Evolutionary conservation across 2,888 invertebrate genomes (phyloP), one percentile per base, ranked within the genome.

Genomic region (Zaprionus lineosus): DNA sequence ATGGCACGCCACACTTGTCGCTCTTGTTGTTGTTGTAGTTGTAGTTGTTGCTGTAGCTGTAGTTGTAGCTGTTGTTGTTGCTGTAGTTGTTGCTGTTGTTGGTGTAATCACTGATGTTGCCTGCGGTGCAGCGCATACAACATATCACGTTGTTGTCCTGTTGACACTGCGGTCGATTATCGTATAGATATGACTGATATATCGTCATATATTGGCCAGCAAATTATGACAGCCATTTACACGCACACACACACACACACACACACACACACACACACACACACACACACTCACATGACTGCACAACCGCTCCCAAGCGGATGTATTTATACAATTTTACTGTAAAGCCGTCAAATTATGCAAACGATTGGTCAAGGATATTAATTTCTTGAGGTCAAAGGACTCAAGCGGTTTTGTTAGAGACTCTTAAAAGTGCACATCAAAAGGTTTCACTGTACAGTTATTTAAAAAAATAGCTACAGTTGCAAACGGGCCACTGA

Each of bases 81-180:
- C 33, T 36, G 43, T 15, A 43, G 53, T 21, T 40, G 48, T 3
- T 19, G 46, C 12, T 48, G 51, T 21, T 51, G 43, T 12, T 56
- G 58, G 18, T 65, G 63, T 50, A 21, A 21, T 39, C 40, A 46
- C 26, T 62, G 57, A 51, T 58, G 69, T 39, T 66, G 66, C 57
- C 51, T 69, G 60, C 40, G 67, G 61, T 37, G 46, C n/a, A n/a
- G 8, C 31, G 33, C 52, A 37, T 33, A 47, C 39, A 47, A 68
- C 68, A 56, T 58, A 52, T 39, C 43, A 57, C 15, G 47, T 52
- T 60, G 57, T 48, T 61, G 61, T 48, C 47, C 58, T 64, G 72
- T 74, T 74, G 72, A 77, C 77, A 64, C 37, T 78, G 77, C 58
- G 77, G 73, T 77, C 75, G 81, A 77, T 78, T 77, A 81, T 81